Conservation (phyloP, 2,797 vertebrate species). For the Leptodactylus fallax region DNA sequence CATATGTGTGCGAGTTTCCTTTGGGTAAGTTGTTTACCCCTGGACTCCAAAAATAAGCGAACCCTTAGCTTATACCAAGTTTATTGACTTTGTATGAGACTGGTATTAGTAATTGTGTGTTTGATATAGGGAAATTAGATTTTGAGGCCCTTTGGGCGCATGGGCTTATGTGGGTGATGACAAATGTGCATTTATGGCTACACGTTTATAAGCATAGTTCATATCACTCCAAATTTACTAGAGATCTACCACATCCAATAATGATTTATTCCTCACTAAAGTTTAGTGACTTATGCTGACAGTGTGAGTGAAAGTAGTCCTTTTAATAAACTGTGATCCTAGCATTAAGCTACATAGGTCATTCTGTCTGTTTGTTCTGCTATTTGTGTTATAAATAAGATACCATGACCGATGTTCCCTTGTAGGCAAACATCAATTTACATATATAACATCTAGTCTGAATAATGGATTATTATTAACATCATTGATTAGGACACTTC, state of each 20-base stretch:
- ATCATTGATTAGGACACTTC: neutral
- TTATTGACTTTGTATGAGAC: too few relatives aligned
- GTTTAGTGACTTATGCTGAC: neutral
- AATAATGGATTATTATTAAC: neutral
- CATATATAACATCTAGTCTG: neutral
- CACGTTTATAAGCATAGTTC: too few relatives aligned
- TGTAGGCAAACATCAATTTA: neutral
- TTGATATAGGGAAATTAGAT: too few relatives aligned
- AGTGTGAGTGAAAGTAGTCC: neutral
- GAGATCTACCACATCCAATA: neutral
- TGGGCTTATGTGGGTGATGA: neutral
- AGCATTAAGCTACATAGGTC: neutral
- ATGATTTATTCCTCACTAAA: neutral
- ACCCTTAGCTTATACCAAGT: too few relatives aligned
- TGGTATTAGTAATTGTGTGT: too few relatives aligned
- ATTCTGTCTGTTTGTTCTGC: neutral
- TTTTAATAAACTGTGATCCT: neutral
- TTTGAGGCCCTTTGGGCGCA: too few relatives aligned
- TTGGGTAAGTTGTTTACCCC: too few relatives aligned
- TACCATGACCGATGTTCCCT: neutral
- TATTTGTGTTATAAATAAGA: neutral
- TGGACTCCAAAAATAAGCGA: too few relatives aligned
- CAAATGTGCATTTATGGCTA: too few relatives aligned
- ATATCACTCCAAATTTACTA: neutral
- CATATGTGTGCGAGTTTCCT: too few relatives aligned